Evolutionary conservation across 2,888 invertebrate genomes (phyloP), one percentile per base, ranked within the genome.

Genomic region (Falcaria lacertinaria): DNA sequence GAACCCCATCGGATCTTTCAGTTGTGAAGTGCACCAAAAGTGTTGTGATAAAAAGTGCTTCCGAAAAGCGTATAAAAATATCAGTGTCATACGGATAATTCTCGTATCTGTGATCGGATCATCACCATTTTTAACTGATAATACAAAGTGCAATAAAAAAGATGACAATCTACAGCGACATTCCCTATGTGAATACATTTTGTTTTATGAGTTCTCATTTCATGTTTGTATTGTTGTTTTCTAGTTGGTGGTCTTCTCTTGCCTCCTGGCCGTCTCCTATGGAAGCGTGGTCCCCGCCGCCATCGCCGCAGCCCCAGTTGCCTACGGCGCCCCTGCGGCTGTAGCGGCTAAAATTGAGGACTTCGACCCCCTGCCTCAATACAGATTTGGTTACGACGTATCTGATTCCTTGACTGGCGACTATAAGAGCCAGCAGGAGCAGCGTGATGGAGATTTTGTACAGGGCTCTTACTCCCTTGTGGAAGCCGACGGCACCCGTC

Each of bases 331-430:
- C 0, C 62, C 76, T 0, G 37, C 22, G 11, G 69, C 66, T 11
- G 71, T 77, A 2, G 74, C 78, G 1, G 81, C 83, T 6, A 69
- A 79, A 25, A 57, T 84, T 1, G 86, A 84, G 47, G 79, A 90
- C 45, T 90, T 88, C 64, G 91, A 91, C 63, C 86, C 91, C 0
- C 65, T 84, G 38, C 92, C 92, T 0, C 91, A 91, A 64, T 93
- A 93, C 73, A 69, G 73, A 48, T 88, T 79, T 47, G 89, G 84
- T 33, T 88, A 89, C 54, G 69, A 80, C 34, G 89, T 89, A 14
- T 80, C 81, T 0, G 89, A 89, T 52, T 74, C 83, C 0, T 70
- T 87, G 39, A 86, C 88, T 43, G 89, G 88, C 0, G 88, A 88
- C 57, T 85, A 80, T 71, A 89, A 89, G 65, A 83, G 77, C 47